Percentiles rank a stretch among this genome's conserved stretches.
Conservation (phyloP, 2,797 vertebrate genomes). For the Pangasius larnaudii region DNA sequence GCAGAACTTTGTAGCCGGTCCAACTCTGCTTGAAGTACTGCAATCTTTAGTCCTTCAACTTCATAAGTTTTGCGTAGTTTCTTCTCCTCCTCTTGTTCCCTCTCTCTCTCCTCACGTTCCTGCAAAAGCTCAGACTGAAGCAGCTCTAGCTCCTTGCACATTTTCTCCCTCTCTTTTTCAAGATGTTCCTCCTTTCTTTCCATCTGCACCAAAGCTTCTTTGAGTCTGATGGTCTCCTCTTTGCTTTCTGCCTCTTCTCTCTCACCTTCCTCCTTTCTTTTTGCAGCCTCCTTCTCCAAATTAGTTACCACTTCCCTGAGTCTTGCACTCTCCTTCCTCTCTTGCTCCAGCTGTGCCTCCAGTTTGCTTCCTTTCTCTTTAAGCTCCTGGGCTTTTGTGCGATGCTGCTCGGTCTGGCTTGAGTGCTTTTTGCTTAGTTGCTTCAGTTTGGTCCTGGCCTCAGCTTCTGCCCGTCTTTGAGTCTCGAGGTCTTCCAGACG, state of each 20-base stretch:
- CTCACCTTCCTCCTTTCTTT: conserved; percentile 49
- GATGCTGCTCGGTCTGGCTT: conserved; percentile 61
- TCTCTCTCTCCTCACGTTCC: conserved; percentile 70
- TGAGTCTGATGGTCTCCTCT: conserved; percentile 51
- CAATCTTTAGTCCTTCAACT: conserved; percentile 63
- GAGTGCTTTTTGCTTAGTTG: conserved; percentile 76
- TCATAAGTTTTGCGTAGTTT: conserved; percentile 45
- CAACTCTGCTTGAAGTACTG: conserved; percentile 71
- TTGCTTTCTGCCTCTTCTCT: conserved; percentile 48
- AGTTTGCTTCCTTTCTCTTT: conserved; percentile 54
- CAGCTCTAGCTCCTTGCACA: conserved; percentile 69
- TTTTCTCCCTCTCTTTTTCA: conserved; percentile 67
- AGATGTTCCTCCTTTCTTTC: conserved; percentile 63
- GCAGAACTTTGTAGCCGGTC: conserved; percentile 63
- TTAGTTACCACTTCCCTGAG: conserved; percentile 64
- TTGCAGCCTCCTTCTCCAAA: conserved; percentile 64
- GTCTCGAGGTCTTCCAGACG: conserved; percentile 77
- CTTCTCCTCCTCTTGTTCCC: conserved; percentile 62
- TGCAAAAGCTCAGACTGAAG: conserved; percentile 72
- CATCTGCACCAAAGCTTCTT: conserved; percentile 60
- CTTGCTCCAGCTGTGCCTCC: conserved; percentile 69
- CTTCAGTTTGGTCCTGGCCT: conserved; percentile 76
- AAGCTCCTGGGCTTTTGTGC: conserved; percentile 69
- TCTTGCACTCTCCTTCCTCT: conserved; percentile 66
- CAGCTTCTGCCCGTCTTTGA: conserved; percentile 73